Conservation (phyloP, 1,140 invertebrate species). For the Drosophila mayri region DNA sequence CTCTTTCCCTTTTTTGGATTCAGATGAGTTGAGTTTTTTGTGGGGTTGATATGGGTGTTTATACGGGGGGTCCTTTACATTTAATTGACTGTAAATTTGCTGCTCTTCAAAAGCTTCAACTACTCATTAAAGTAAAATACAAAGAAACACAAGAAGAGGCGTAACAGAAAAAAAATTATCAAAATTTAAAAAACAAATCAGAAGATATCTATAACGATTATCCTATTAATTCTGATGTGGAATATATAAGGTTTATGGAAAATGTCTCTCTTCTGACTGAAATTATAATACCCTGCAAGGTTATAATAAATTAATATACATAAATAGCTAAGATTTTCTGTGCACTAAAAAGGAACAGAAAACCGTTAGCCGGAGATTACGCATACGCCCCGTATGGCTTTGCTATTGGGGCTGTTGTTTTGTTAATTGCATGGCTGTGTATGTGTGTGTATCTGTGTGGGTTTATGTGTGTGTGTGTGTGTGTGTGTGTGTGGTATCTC, state of each 20-base stretch:
- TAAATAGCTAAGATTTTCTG: no score
- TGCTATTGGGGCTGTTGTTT: conserved; percentile 31
- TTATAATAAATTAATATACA: no score
- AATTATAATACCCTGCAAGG: no score
- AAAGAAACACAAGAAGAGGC: conserved; percentile 4
- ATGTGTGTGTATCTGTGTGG: neutral
- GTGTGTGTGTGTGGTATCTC: neutral
- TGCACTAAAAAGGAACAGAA: neutral
- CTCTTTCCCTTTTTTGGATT: neutral
- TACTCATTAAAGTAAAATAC: conserved; percentile 68
- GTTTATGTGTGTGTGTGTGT: neutral
- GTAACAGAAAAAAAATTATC: no score
- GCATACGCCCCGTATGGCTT: conserved; percentile 61
- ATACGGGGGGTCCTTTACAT: conserved; percentile 33
- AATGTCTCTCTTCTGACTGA: no score
- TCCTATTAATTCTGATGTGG: no score
- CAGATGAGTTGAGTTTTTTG: conserved; percentile 3
- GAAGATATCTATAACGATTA: no score
- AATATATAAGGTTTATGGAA: no score
- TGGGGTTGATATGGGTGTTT: conserved; percentile 1
- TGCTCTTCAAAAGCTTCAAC: conserved; percentile 69
- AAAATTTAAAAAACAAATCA: no score
- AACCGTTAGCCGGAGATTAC: conserved; percentile 45
- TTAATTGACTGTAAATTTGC: conserved; percentile 82
- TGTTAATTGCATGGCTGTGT: conserved; percentile 41